A percentile compares a stretch with the other conserved stretches of the same genome.
phyloP scores from a whole-genome alignment of 2,888 invertebrate species.

The Calameuta pallipes region DNA sequence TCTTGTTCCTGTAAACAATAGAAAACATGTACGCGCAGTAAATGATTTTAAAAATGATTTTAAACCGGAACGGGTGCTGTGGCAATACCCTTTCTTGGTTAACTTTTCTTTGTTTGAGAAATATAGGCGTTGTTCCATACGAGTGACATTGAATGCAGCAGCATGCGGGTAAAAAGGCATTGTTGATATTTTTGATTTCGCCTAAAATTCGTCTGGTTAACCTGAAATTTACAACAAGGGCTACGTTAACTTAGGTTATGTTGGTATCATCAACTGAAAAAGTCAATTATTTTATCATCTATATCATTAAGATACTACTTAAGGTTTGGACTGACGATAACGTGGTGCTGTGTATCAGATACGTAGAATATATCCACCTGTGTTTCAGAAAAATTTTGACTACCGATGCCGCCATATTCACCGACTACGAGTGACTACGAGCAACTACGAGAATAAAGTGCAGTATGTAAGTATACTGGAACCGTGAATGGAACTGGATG shows the following conservation, averaged over 20 bases:
- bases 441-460: not conserved
- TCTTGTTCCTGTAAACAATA: constrained; percentile 67
- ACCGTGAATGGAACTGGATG: too few species aligned
- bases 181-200: constrained; percentile 27
- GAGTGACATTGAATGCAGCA: constrained; percentile 29
- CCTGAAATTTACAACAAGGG: too few species aligned
- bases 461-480: too few species aligned
- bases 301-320: not conserved
- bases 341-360: not conserved
- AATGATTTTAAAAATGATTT: not conserved
- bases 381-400: constrained; percentile 36
- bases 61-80: not conserved
- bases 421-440: not conserved
- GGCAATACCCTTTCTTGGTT: constrained; percentile 72
- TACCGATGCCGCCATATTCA: constrained; percentile 12
- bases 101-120: constrained; percentile 73
- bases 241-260: not conserved
- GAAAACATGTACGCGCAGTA: constrained; percentile 13
- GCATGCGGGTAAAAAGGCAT: not conserved
- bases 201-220: constrained; percentile 25
- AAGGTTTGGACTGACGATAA: constrained; percentile 3
- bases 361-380: constrained; percentile 33
- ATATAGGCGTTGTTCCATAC: constrained; percentile 61
- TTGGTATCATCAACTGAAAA: constrained; percentile 20
- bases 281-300: constrained; percentile 1